Evolutionary conservation across 2,888 invertebrate species (phyloP), one percentile per base, ranked within the genome.

Genomic region (Polydrusus tereticollis): DNA sequence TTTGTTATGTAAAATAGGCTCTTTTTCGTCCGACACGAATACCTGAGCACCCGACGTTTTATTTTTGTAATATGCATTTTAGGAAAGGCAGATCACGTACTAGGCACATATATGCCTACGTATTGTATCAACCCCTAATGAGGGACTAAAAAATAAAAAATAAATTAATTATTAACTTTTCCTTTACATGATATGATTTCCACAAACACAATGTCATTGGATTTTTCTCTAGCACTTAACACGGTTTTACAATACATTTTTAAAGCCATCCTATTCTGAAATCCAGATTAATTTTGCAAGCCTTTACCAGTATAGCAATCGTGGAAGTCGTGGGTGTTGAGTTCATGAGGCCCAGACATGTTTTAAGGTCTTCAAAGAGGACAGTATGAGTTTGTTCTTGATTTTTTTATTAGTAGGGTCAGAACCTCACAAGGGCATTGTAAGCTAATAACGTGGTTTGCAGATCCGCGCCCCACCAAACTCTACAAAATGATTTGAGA

Each of bases 1-100:
- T 69, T 73, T 73, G 73, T 73, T 73, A 73, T 73, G 73, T 65
- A 73, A 73, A 73, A 68, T 43, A 65, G 73, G 45, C 50, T 14
- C 68, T 29, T 57, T 50, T 47, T 59, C 59, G 45, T 20, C 43
- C 21, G 69, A 63, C 59, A 65, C 59, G 50, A 50, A 59, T 68
- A 21, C 38, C 66, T 57, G n/a, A n/a, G n/a, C n/a, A 66, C 69
- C 69, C 52, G 60, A 18, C 26, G 10, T 69, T 69, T 62, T 69
- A 23, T 45, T 33, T 47, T n/a, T n/a, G n/a, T n/a, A n/a, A n/a
- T n/a, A n/a, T n/a, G n/a, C n/a, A n/a, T n/a, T n/a, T n/a, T n/a
- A n/a, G n/a, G n/a, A n/a, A n/a, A n/a, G n/a, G n/a, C n/a, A n/a
- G n/a, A n/a, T n/a, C n/a, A n/a, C n/a, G n/a, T n/a, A n/a, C n/a